These are phyloP conservation scores for Pipistrellus nathusii DNA, from an alignment of 2,797 vertebrate species.

Conservation along the genomic window DNA sequence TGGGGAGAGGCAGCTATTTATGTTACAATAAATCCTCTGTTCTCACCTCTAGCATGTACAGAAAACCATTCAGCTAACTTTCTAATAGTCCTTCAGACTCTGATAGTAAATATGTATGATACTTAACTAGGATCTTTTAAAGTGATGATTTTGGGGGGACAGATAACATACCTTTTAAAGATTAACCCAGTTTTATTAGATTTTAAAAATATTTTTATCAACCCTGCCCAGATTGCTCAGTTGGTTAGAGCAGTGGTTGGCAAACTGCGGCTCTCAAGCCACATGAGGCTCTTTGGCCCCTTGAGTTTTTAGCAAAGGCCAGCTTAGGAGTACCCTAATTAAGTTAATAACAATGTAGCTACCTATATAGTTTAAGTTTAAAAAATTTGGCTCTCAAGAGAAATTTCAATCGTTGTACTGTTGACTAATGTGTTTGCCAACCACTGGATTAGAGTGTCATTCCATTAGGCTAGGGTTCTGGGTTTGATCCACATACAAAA, in stretches of 20 bases:
- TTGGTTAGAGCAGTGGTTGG: background rate
- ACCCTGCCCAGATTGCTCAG: background rate
- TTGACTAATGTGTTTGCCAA: too few species aligned
- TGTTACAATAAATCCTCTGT: background rate
- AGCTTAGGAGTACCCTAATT: too few species aligned
- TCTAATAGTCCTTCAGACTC: background rate
- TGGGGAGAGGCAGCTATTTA: background rate
- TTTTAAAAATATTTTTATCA: slow-evolving; percentile 23
- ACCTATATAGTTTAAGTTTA: too few species aligned
- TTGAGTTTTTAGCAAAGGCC: too few species aligned
- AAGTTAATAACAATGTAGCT: too few species aligned
- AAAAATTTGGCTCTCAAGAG: too few species aligned
- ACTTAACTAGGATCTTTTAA: background rate
- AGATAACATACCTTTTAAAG: background rate
- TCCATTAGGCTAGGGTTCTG: background rate
- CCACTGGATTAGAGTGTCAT: background rate
- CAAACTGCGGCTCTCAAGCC: too few species aligned
- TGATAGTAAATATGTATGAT: background rate
- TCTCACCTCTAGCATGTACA: background rate
- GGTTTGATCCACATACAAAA: background rate
- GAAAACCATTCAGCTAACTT: slow-evolving; percentile 31
- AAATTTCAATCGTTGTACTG: too few species aligned
- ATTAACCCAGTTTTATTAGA: background rate
- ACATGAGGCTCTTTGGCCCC: too few species aligned
- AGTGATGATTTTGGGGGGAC: background rate